These are phyloP conservation scores for Jacana jacana DNA, from an alignment of 2,113 vertebrate species.

Conservation along the genomic window DNA sequence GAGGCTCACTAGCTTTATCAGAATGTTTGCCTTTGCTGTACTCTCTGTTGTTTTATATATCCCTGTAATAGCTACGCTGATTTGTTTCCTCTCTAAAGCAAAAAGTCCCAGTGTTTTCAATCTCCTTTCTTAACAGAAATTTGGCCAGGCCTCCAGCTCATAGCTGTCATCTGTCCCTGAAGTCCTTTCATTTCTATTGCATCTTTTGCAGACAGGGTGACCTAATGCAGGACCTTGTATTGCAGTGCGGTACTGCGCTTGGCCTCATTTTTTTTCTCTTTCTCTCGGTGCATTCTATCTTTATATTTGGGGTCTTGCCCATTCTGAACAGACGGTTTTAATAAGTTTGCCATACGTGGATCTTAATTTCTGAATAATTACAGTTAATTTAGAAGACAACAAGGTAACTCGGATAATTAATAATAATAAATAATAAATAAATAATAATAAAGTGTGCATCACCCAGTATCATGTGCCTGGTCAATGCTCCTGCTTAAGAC, in stretches of 20 bases:
- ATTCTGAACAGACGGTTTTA: background rate
- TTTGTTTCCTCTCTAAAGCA: background rate
- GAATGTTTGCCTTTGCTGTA: background rate
- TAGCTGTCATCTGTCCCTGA: background rate
- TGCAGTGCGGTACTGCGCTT: background rate
- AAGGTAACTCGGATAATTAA: no score
- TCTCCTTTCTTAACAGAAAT: background rate
- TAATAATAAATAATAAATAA: no score
- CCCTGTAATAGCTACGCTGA: background rate
- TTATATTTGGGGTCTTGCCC: background rate
- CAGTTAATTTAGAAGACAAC: background rate
- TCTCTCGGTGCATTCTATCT: background rate
- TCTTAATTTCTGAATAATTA: background rate
- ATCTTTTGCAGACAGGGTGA: background rate
- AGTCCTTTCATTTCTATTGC: background rate
- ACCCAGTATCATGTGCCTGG: rapidly evolving
- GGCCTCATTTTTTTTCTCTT: background rate
- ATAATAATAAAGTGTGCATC: no score
- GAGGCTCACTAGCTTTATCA: background rate
- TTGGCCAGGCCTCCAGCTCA: background rate
- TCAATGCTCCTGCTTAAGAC: background rate
- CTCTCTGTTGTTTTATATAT: background rate
- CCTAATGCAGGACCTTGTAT: background rate
- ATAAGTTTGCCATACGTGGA: background rate
- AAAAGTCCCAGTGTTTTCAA: background rate